Evolutionary conservation across 2,888 invertebrate species (phyloP).

Genomic region (Cecidostiba fungosa): DNA sequence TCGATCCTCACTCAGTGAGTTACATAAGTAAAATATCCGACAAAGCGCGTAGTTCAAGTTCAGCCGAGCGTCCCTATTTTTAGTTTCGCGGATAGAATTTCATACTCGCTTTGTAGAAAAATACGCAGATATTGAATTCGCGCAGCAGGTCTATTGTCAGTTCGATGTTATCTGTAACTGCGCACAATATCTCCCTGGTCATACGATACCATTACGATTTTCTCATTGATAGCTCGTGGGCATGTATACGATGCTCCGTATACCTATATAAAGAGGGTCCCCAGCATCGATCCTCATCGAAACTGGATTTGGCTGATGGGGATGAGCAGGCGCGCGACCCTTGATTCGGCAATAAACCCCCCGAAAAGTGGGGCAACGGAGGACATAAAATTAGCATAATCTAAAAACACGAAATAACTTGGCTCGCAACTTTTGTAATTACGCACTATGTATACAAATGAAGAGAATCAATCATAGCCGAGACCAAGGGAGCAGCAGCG

Average conservation of each 20-base stretch:
- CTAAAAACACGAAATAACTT: too few relatives aligned
- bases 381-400: constrained; percentile 2
- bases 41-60: constrained; percentile 50
- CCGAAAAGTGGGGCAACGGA: neutral
- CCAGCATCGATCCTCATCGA: neutral
- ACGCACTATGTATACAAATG: too few relatives aligned
- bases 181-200: constrained; percentile 47
- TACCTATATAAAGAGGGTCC: too few relatives aligned
- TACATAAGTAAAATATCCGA: neutral
- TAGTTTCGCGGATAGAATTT: constrained; percentile 39
- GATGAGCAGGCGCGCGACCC: neutral
- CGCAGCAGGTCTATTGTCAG: neutral
- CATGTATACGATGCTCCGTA: too few relatives aligned
- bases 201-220: constrained; percentile 43
- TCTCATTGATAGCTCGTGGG: neutral
- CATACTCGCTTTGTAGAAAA: constrained; percentile 7
- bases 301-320: too few relatives aligned
- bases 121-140: constrained; percentile 51
- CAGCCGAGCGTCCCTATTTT: constrained; percentile 30
- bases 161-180: constrained; percentile 54
- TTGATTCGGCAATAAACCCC: neutral
- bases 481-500: neutral
- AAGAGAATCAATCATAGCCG: neutral
- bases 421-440: too few relatives aligned
- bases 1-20: neutral